These are phyloP conservation scores for Thrips palmi DNA, from an alignment of 1,140 invertebrate genomes.

Conservation along the genomic window DNA sequence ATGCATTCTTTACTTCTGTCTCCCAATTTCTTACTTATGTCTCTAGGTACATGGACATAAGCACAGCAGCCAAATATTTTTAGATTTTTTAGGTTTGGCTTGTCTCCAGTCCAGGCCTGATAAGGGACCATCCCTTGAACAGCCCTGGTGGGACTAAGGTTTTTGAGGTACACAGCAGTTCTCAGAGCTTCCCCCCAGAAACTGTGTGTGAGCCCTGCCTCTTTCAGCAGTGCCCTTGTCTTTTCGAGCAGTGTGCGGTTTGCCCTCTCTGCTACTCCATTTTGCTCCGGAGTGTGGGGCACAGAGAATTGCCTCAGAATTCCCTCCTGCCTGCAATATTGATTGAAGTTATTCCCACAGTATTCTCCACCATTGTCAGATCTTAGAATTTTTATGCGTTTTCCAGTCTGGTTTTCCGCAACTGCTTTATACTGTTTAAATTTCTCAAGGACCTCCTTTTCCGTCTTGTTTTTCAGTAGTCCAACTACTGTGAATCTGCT, in stretches of 20 bases:
- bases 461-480: constrained; percentile 19
- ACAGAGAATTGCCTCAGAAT: constrained; percentile 18
- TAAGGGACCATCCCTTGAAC: too few species aligned
- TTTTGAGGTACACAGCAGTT: constrained; percentile 22
- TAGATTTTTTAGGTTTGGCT: too few species aligned
- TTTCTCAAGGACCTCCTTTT: constrained; percentile 14
- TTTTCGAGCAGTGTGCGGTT: constrained; percentile 19
- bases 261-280: constrained; percentile 24
- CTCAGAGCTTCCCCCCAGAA: constrained; percentile 21
- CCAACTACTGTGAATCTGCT: constrained; percentile 20
- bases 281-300: constrained; percentile 21
- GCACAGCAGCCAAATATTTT: constrained; percentile 23
- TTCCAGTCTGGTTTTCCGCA: constrained; percentile 9
- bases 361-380: constrained; percentile 23
- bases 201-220: constrained; percentile 14
- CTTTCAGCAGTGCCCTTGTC: constrained; percentile 18
- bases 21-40: constrained; percentile 17
- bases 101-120: constrained; percentile 17
- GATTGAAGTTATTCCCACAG: constrained; percentile 17
- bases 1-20: constrained; percentile 3
- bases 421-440: constrained; percentile 2
- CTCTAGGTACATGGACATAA: constrained; percentile 20
- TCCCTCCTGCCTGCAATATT: constrained; percentile 17
- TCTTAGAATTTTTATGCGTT: constrained; percentile 12
- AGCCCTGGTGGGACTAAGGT: constrained; percentile 17